phyloP scores from a whole-genome alignment of 2,888 invertebrate species.

The Colostygia pectinataria region DNA sequence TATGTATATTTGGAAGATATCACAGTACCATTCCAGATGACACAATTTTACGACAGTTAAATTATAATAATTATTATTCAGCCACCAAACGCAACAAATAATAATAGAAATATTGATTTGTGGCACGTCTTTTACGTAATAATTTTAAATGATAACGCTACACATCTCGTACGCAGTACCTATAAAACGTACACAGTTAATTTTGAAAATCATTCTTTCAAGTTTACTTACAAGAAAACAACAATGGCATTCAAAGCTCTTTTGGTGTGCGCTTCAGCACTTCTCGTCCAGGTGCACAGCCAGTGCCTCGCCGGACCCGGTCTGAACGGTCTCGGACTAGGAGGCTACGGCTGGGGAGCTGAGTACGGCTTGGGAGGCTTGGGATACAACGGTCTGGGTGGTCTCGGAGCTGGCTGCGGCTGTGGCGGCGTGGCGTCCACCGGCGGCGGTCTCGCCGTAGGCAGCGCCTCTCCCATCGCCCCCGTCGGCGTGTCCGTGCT shows the following conservation, averaged over 20 bases:
- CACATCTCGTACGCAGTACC: not conserved
- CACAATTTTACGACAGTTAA: too few relatives aligned
- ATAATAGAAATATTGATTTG: not conserved
- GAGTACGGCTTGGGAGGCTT: not conserved
- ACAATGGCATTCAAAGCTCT: slow-evolving; percentile 24
- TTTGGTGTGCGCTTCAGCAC: slow-evolving; percentile 31
- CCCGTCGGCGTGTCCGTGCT: slow-evolving; percentile 48
- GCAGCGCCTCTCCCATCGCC: slow-evolving; percentile 41
- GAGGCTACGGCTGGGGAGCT: not conserved
- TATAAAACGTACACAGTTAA: slow-evolving; percentile 2
- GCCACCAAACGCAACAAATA: not conserved
- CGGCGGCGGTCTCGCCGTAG: slow-evolving; percentile 38
- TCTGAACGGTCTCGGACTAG: not conserved
- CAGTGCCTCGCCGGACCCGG: slow-evolving; percentile 24
- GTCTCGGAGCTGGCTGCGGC: slow-evolving; percentile 12
- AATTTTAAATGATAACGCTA: not conserved
- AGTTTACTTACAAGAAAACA: slow-evolving; percentile 14
- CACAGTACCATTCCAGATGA: too few relatives aligned
- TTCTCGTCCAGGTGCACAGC: slow-evolving; percentile 14
- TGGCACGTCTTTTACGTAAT: slow-evolving; percentile 13
- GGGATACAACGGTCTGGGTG: slow-evolving; percentile 2
- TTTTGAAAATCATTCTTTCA: slow-evolving; percentile 6
- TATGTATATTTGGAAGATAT: too few relatives aligned
- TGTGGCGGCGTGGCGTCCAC: slow-evolving; percentile 30
- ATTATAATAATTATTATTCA: too few relatives aligned